A percentile compares a stretch with the other conserved stretches of the same genome.
Conservation (phyloP, 2,888 invertebrate genomes). For the Eristalis arbustorum region DNA sequence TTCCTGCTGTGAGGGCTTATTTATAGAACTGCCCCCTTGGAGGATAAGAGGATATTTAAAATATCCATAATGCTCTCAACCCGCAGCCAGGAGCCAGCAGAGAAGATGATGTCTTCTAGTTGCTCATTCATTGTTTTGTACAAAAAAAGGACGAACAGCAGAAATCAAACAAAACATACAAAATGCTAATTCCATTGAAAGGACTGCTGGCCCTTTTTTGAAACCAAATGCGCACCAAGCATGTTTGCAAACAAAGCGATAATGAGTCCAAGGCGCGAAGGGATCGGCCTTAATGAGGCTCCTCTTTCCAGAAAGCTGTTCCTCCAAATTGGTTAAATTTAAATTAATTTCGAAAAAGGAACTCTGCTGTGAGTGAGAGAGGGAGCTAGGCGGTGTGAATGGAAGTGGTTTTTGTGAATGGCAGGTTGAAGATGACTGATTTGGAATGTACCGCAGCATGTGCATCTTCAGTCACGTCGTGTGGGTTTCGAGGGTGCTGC, state of each 20-base stretch:
- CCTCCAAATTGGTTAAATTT: conserved; percentile 18
- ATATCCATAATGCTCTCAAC: not conserved
- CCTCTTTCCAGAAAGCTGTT: not conserved
- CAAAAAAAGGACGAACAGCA: not conserved
- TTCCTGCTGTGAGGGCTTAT: not conserved
- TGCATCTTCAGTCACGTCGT: conserved; percentile 50
- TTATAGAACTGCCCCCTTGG: not conserved
- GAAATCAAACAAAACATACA: conserved; percentile 10
- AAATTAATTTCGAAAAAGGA: conserved; percentile 28
- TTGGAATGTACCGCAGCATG: conserved; percentile 5
- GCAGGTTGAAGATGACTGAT: not conserved
- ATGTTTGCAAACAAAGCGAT: conserved; percentile 7
- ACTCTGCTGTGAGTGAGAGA: not conserved
- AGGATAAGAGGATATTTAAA: not conserved
- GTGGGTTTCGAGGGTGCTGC: conserved; percentile 18
- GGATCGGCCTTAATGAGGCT: conserved; percentile 6
- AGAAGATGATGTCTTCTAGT: not conserved
- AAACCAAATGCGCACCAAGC: not conserved
- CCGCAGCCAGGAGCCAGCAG: not conserved
- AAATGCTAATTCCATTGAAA: conserved; percentile 35
- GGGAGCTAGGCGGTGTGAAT: not conserved
- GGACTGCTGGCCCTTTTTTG: not conserved
- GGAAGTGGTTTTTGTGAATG: conserved; percentile 1
- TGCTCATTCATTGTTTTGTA: not conserved
- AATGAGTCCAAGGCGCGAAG: conserved; percentile 13